Conservation (phyloP, 2,113 vertebrate species). For the Cochlearius cochlearius region DNA sequence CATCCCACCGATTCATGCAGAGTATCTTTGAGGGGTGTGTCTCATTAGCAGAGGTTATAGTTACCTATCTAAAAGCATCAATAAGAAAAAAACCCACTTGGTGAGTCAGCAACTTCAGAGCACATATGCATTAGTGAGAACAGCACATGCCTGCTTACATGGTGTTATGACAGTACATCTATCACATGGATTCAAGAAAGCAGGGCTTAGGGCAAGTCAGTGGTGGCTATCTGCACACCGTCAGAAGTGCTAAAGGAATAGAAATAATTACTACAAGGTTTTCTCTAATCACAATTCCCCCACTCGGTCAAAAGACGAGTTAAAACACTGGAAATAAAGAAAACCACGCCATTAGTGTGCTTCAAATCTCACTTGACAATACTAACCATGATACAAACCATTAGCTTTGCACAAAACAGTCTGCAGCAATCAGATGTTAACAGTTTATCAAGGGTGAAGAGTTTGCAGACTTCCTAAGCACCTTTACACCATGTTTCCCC, state of each 20-base stretch:
- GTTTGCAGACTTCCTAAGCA: background rate
- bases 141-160: background rate
- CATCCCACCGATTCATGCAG: rapidly evolving
- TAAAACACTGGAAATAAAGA: background rate
- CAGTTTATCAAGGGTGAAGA: background rate
- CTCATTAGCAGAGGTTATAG: background rate
- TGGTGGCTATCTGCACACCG: background rate
- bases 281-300: background rate
- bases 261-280: background rate
- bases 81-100: background rate
- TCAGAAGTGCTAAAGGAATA: background rate
- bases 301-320: background rate
- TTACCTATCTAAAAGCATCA: background rate
- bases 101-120: background rate
- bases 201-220: background rate
- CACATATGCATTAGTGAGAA: background rate
- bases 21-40: background rate
- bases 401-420: background rate
- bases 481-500: background rate
- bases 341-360: background rate
- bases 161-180: background rate
- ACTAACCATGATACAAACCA: background rate
- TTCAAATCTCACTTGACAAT: background rate
- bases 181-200: background rate
- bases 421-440: background rate